Percentiles rank a stretch among this genome's conserved stretches.
These are phyloP conservation scores for Nylanderia fulva DNA, from an alignment of 1,140 invertebrate genomes.

Conservation along the genomic window DNA sequence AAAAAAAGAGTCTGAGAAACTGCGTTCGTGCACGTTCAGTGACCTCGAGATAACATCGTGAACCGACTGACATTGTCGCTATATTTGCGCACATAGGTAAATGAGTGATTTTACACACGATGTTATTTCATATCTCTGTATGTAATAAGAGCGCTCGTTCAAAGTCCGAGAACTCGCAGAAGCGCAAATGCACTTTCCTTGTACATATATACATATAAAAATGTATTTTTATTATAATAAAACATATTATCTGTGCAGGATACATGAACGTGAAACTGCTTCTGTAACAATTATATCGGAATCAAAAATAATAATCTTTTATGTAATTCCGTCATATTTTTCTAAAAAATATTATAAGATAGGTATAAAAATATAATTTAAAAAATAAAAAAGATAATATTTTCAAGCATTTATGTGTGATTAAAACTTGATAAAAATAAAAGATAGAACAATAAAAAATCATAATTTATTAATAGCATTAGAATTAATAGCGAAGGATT, in stretches of 20 bases:
- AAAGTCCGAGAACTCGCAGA: background rate
- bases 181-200: background rate
- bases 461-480: background rate
- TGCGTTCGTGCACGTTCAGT: background rate
- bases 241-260: background rate
- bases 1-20: background rate
- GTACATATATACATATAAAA: background rate
- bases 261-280: background rate
- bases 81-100: constrained; percentile 33
- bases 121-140: background rate
- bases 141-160: background rate
- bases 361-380: background rate
- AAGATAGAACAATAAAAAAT: background rate
- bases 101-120: background rate
- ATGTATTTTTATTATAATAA: background rate
- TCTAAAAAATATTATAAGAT: too few species aligned
- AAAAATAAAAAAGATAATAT: constrained; percentile 1
- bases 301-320: background rate
- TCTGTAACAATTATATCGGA: background rate
- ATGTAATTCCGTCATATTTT: background rate
- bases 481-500: background rate
- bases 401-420: background rate
- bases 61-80: constrained; percentile 45
- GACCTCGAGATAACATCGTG: constrained; percentile 47
- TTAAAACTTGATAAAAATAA: background rate